These are phyloP conservation scores for Aphrophora alni DNA, from an alignment of 2,888 invertebrate genomes.

Conservation along the genomic window DNA sequence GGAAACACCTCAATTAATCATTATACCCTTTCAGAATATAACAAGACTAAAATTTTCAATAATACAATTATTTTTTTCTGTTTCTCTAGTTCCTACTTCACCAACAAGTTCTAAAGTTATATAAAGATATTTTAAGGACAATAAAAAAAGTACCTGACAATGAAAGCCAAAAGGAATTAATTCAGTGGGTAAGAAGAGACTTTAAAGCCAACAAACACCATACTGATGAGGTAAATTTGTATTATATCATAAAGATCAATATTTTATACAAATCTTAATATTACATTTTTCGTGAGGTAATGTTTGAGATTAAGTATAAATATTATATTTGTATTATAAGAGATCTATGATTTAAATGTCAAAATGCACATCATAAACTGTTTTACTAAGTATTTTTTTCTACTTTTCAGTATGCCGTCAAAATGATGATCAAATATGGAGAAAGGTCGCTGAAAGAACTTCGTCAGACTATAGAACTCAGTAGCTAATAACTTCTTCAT, in stretches of 20 bases:
- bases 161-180: slow-evolving; percentile 68
- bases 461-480: slow-evolving; percentile 57
- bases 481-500: neutral
- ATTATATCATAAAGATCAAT: too few species aligned
- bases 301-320: too few species aligned
- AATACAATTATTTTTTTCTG: too few species aligned
- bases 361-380: too few species aligned
- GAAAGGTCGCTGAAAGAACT: slow-evolving; percentile 73
- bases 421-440: slow-evolving; percentile 73
- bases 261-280: too few species aligned
- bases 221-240: slow-evolving; percentile 67
- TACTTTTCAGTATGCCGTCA: slow-evolving; percentile 63
- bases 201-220: slow-evolving; percentile 74
- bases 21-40: too few species aligned
- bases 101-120: slow-evolving; percentile 78
- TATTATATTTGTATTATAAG: too few species aligned
- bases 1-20: too few species aligned
- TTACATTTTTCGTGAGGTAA: too few species aligned
- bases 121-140: slow-evolving; percentile 73
- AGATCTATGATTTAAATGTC: too few species aligned
- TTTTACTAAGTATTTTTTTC: too few species aligned
- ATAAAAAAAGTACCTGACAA: slow-evolving; percentile 71
- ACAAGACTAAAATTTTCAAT: too few species aligned
- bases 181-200: slow-evolving; percentile 75
- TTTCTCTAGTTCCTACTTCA: slow-evolving; percentile 76